Evolutionary conservation across 2,888 invertebrate genomes (phyloP).

Genomic region (Cylloceria caligata): DNA sequence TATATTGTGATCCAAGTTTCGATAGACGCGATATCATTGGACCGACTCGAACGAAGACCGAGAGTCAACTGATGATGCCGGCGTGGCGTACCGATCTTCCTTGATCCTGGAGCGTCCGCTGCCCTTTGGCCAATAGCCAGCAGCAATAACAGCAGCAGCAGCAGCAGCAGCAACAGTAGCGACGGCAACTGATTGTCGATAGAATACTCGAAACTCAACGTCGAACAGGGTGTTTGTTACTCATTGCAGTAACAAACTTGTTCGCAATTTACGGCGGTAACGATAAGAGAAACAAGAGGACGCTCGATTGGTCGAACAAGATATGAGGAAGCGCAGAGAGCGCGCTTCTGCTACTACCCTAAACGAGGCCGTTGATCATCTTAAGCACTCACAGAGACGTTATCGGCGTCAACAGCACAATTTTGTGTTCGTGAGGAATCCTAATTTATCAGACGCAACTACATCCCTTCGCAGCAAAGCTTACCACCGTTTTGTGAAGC

Average conservation of each 20-base stretch:
- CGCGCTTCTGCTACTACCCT: conserved; percentile 18
- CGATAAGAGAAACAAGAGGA: conserved; percentile 23
- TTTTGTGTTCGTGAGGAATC: conserved; percentile 36
- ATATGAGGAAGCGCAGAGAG: conserved; percentile 60
- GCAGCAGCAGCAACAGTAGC: not conserved
- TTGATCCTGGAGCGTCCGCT: conserved; percentile 67
- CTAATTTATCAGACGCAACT: not conserved
- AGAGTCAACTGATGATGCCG: conserved; percentile 53
- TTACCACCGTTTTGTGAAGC: not conserved
- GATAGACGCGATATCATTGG: conserved; percentile 13
- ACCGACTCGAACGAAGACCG: conserved; percentile 43
- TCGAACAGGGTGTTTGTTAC: not conserved
- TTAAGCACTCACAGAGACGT: conserved; percentile 41
- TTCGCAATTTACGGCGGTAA: conserved; percentile 17
- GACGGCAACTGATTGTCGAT: conserved; percentile 28
- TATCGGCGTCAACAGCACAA: conserved; percentile 31
- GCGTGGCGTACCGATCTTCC: conserved; percentile 39
- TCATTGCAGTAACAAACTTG: conserved; percentile 1
- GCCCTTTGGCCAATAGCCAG: conserved; percentile 66
- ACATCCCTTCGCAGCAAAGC: not conserved
- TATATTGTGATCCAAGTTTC: not conserved
- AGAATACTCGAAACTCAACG: conserved; percentile 13
- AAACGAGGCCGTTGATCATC: conserved; percentile 46
- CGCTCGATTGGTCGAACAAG: conserved; percentile 16
- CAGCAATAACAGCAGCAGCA: not conserved